A percentile compares a stretch with the other conserved stretches of the same genome.
Conservation (phyloP, 1,140 invertebrate species). For the Platyura marginata region DNA sequence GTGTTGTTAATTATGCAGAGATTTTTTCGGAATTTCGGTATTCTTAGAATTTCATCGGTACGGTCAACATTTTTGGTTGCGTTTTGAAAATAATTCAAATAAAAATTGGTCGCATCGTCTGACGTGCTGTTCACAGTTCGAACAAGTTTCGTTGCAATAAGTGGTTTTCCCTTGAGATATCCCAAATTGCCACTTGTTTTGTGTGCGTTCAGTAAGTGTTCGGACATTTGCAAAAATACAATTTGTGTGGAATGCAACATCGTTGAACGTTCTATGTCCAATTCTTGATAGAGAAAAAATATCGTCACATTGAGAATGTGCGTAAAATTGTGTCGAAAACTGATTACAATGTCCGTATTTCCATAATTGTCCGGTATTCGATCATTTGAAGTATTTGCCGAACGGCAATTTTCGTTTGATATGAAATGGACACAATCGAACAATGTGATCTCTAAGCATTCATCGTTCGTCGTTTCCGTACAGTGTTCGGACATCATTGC, state of each 20-base stretch:
- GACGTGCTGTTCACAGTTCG: slow-evolving; percentile 3
- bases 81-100: slow-evolving; percentile 11
- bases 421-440: neutral
- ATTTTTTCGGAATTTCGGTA: slow-evolving; percentile 4
- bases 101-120: neutral
- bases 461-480: neutral
- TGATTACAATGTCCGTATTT: neutral
- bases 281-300: neutral
- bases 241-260: neutral
- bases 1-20: slow-evolving; percentile 5
- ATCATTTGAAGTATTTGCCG: too few species aligned
- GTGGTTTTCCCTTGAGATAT: slow-evolving; percentile 11
- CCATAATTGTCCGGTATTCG: too few species aligned
- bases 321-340: slow-evolving; percentile 2
- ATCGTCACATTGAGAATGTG: neutral
- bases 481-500: neutral
- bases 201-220: neutral
- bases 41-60: too few species aligned
- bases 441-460: neutral
- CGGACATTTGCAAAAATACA: neutral
- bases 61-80: too few species aligned
- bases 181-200: slow-evolving; percentile 12
- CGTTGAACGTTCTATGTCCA: neutral
- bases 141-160: slow-evolving; percentile 9
- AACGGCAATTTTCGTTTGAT: neutral